Evolutionary conservation across 1,140 invertebrate species (phyloP).

Genomic region (Drosophila rufa): DNA sequence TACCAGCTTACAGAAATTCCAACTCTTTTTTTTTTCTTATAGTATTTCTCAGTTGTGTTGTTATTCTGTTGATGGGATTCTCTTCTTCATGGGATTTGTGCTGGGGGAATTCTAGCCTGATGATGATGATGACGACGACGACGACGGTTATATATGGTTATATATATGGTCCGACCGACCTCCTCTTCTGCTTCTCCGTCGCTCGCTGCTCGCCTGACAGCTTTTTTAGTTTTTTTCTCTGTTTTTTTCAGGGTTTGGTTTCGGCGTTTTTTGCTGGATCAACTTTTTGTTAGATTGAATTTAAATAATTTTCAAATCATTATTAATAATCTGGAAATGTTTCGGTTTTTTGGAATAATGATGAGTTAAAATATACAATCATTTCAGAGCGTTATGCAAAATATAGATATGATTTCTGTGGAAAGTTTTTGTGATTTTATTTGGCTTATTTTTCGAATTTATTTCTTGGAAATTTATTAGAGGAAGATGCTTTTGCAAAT

Average conservation of each 20-base stretch:
- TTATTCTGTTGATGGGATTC: conserved; percentile 30
- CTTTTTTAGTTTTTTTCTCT: conserved; percentile 18
- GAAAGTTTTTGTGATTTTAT: conserved; percentile 26
- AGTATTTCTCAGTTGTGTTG: conserved; percentile 28
- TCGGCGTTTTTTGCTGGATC: conserved; percentile 26
- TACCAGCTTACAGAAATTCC: conserved; percentile 55
- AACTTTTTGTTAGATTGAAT: conserved; percentile 45
- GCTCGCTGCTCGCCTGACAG: conserved; percentile 44
- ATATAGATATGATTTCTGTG: conserved; percentile 24
- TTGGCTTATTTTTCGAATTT: not conserved
- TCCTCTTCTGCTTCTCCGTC: conserved; percentile 14
- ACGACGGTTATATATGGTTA: conserved; percentile 33
- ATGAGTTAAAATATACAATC: conserved; percentile 12
- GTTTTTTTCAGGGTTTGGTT: conserved; percentile 17
- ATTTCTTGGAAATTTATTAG: conserved; percentile 1
- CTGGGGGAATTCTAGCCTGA: conserved; percentile 37
- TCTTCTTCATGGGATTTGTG: conserved; percentile 45
- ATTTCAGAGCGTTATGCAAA: conserved; percentile 3
- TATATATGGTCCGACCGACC: conserved; percentile 23
- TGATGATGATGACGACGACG: conserved; percentile 14
- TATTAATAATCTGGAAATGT: conserved; percentile 34
- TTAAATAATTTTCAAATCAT: conserved; percentile 47
- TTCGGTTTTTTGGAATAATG: not conserved
- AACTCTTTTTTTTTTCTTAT: conserved; percentile 39
- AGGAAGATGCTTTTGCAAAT: not conserved